Percentiles rank a stretch among this genome's conserved stretches.
phyloP scores from a whole-genome alignment of 2,888 invertebrate genomes.

The Portevinia maculata region DNA sequence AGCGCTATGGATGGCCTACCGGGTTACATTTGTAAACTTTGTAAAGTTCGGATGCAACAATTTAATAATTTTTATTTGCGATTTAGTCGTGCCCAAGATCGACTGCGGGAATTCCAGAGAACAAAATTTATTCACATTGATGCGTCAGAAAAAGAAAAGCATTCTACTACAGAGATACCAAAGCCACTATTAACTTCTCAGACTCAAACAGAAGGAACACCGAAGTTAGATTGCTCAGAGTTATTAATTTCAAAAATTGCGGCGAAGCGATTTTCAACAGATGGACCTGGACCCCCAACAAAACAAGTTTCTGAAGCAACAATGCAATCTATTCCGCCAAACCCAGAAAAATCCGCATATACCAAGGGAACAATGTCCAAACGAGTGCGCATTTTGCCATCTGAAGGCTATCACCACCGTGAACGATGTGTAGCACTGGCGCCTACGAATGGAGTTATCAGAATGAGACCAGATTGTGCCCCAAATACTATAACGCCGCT shows the following conservation, averaged over 20 bases:
- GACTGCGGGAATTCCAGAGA: slow-evolving; percentile 16
- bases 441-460: not conserved
- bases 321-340: not conserved
- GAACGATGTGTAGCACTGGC: not conserved
- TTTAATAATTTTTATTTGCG: slow-evolving; percentile 62
- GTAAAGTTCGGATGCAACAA: slow-evolving; percentile 61
- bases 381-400: not conserved
- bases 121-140: slow-evolving; percentile 23
- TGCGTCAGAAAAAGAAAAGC: not conserved
- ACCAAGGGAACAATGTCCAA: not conserved
- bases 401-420: not conserved
- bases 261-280: no score
- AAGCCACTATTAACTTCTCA: not conserved
- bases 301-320: not conserved
- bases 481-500: not conserved
- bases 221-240: no score
- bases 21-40: slow-evolving; percentile 55
- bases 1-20: slow-evolving; percentile 48
- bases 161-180: not conserved
- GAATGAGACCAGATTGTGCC: not conserved
- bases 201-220: no score
- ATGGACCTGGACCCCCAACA: no score
- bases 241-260: no score
- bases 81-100: slow-evolving; percentile 20
- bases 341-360: not conserved